Base-by-base conservation (phyloP, 2,797 vertebrate genomes). In the Delichon dasypus region DNA sequence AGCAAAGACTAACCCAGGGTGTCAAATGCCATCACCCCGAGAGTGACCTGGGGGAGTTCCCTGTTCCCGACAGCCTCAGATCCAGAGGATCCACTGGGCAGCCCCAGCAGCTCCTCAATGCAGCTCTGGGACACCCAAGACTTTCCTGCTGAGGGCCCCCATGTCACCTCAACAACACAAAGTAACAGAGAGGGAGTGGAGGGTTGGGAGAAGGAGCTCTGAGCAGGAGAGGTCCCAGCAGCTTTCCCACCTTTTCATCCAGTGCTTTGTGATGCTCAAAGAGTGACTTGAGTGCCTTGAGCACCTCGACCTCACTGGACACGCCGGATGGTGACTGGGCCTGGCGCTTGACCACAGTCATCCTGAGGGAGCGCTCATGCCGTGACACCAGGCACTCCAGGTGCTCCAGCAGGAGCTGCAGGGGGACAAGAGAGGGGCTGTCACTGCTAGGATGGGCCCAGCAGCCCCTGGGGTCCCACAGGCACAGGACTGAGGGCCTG, bases 221-320 rank as follows among this genome's bases (percentile, higher is more conserved):
- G 42, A 70, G 75, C 32, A 65, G 47, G 40, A 75, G 20, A 58
- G 19, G 42, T 66, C 47, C 53, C 25, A 60, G 42, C 51, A 79
- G 70, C 64, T 38, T 8, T 70, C 85, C 94, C 93, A 99, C 99
- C 99, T 99, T 99, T 97, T 99, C 99, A 93, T 99, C 99, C 97
- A 99, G 98, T 1, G 99, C 99, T 95, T 99, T 99, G 98, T 99
- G 99, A 97, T 99, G 99, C 97, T 99, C 99, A 93, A 99, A 99
- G 75, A 99, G 98, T 0, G 99, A 99, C 97, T 99, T 99, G 76
- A 99, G 98, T 9, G 99, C 99, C 97, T 99, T 99, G 92, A 99
- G 98, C 94, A 99, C 99, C 97, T 99, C 99, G 83, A 99, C 99
- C 97, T 99, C 99, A 32, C 99, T 99, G 97, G 99, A 99, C 68